phyloP scores from a whole-genome alignment of 2,888 invertebrate species.

The Habroteleia sp. region DNA sequence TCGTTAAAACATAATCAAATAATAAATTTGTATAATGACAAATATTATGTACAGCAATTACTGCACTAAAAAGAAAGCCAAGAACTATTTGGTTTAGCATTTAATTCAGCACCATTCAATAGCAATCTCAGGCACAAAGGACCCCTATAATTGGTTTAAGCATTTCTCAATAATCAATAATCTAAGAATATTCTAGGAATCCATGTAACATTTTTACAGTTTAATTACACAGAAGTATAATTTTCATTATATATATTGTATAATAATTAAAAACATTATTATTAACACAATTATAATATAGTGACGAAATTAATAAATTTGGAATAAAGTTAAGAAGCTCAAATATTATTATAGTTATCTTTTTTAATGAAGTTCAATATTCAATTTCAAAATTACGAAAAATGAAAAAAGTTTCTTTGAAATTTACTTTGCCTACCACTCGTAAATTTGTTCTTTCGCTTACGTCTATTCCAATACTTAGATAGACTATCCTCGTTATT shows the following conservation, averaged over 20 bases:
- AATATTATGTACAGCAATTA: no score
- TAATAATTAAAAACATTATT: no score
- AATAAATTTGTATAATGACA: no score
- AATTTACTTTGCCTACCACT: constrained; percentile 20
- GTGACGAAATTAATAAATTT: no score
- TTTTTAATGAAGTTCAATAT: background rate
- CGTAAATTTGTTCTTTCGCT: constrained; percentile 22
- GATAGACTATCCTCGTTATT: constrained; percentile 15
- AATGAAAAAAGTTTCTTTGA: constrained; percentile 14
- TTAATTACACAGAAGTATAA: background rate
- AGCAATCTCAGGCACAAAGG: constrained; percentile 28
- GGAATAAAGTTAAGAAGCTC: no score
- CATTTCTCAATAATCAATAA: constrained; percentile 12
- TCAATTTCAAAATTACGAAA: background rate
- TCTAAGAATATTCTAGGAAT: background rate
- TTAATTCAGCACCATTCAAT: constrained; percentile 14
- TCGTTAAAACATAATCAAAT: no score
- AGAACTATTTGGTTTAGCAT: constrained; percentile 3
- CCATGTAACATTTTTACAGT: no score
- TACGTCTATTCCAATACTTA: constrained; percentile 34
- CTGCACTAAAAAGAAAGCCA: background rate
- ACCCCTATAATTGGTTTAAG: constrained; percentile 17
- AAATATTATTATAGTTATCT: no score
- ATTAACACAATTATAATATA: no score
- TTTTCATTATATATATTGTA: no score